Percentiles rank a stretch among this genome's conserved stretches.
phyloP scores from a whole-genome alignment of 2,113 vertebrate genomes.

The Aspidoscelis tigris region DNA sequence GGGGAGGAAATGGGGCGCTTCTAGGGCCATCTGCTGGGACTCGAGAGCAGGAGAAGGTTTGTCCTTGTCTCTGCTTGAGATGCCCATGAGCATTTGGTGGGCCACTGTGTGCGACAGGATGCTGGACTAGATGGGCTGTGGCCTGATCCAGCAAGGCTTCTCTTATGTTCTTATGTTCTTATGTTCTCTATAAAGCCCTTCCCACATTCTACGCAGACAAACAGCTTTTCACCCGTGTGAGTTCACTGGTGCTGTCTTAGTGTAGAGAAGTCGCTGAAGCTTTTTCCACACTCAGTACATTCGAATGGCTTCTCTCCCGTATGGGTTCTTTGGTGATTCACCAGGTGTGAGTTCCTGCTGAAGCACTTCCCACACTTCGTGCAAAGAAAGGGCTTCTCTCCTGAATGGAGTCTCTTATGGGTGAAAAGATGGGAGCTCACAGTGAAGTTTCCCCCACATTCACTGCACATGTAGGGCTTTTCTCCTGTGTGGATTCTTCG shows the following conservation, averaged over 20 bases:
- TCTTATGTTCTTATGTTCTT: no score
- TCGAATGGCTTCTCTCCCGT: slow-evolving; percentile 62
- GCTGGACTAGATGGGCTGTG: no score
- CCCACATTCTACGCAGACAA: slow-evolving; percentile 51
- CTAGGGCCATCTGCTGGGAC: no score
- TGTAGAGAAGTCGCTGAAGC: slow-evolving; percentile 61
- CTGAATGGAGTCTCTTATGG: slow-evolving; percentile 62
- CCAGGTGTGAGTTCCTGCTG: slow-evolving; percentile 61
- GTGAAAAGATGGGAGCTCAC: slow-evolving; percentile 66
- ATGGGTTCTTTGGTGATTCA: slow-evolving; percentile 65
- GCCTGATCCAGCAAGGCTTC: no score
- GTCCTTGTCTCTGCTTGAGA: no score
- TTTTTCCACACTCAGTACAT: slow-evolving; percentile 61
- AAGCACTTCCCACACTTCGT: slow-evolving; percentile 64
- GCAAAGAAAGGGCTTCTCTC: slow-evolving; percentile 63
- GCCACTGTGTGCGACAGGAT: no score
- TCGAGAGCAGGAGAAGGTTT: no score
- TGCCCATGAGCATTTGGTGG: no score
- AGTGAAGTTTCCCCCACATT: slow-evolving; percentile 62
- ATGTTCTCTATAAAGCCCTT: slow-evolving; percentile 69
- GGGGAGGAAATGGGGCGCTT: no score
- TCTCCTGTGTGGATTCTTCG: slow-evolving; percentile 62
- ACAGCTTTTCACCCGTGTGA: slow-evolving; percentile 68
- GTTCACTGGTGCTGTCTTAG: slow-evolving; percentile 64
- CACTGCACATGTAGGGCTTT: slow-evolving; percentile 66